phyloP scores from a whole-genome alignment of 2,888 invertebrate genomes.

The Monochamus alternatus region DNA sequence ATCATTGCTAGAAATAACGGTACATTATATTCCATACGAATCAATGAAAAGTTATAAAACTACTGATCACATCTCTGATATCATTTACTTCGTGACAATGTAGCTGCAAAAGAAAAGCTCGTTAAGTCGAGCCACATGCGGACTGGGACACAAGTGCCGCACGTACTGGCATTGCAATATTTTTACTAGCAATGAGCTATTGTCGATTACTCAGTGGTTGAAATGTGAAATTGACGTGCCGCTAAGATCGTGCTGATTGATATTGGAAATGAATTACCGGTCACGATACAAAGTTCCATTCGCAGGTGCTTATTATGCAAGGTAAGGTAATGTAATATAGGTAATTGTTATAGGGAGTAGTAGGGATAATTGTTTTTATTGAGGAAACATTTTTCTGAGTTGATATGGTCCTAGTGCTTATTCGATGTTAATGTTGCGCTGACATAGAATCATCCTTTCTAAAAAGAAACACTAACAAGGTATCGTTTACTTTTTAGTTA shows the following conservation, averaged over 20 bases:
- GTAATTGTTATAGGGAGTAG: not conserved
- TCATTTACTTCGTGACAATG: not conserved
- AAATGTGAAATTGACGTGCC: slow-evolving; percentile 10
- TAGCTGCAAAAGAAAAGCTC: not conserved
- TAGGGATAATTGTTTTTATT: no score
- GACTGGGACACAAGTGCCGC: not conserved
- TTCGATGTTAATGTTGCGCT: no score
- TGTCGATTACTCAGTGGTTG: slow-evolving; percentile 3
- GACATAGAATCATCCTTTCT: no score
- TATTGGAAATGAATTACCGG: slow-evolving; percentile 9
- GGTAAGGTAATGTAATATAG: not conserved
- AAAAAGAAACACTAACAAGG: no score
- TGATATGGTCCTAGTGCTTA: no score
- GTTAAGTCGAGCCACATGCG: not conserved
- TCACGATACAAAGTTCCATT: slow-evolving; percentile 11
- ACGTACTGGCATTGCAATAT: not conserved
- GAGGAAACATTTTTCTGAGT: no score
- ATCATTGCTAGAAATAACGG: no score
- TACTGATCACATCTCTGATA: no score
- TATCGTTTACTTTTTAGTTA: no score
- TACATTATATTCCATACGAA: no score
- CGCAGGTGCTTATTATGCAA: not conserved
- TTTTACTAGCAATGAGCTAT: slow-evolving; percentile 2
- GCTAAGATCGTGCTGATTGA: slow-evolving; percentile 21
- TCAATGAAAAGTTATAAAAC: no score